Evolutionary conservation across 2,888 invertebrate species (phyloP), one percentile per base, ranked within the genome.

Genomic region (Drosophila putrida): DNA sequence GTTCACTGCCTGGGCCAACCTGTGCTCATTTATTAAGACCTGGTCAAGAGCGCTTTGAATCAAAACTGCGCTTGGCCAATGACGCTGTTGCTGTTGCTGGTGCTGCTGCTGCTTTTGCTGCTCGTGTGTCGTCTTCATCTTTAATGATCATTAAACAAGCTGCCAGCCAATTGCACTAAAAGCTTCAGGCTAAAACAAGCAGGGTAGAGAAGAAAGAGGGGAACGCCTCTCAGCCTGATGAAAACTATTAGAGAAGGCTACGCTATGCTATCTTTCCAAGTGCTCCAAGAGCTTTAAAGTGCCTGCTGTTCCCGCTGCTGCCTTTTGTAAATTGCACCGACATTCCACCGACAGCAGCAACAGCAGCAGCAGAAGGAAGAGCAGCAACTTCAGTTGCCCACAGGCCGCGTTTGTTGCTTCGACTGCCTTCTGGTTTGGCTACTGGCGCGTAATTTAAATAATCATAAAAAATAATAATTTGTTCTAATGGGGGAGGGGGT

Each of bases 381-480:
- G n/a, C 78, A 63, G 55, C 54, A 53, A 31, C 31, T 39, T 28
- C 38, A 53, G 38, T 27, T 61, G 57, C 39, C 53, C 43, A 15
- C 46, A 43, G 49, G 36, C n/a, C 46, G 41, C 25, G 15, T 46
- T 36, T 25, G 27, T 41, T 49, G 36, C 4, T 27, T 39, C 60
- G 67, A 31, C 61, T 50, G 77, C 67, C 75, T 84, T 77, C 76
- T 71, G 77, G 69, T 68, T 66, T 73, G 66, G 54, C 75, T 69
- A 72, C 72, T 70, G 60, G 70, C 73, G 88, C 89, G 82, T 87
- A 85, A 85, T 85, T 85, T 85, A 89, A 85, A 85, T 85, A 85
- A 85, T 85, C 85, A 84, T 85, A 87, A 89, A 89, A 85, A 84
- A 85, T 89, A 85, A 89, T 85, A 85, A 85, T 85, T 88, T 86